Evolutionary conservation across 2,113 vertebrate species (phyloP).

Genomic region (Colossoma macropomum): DNA sequence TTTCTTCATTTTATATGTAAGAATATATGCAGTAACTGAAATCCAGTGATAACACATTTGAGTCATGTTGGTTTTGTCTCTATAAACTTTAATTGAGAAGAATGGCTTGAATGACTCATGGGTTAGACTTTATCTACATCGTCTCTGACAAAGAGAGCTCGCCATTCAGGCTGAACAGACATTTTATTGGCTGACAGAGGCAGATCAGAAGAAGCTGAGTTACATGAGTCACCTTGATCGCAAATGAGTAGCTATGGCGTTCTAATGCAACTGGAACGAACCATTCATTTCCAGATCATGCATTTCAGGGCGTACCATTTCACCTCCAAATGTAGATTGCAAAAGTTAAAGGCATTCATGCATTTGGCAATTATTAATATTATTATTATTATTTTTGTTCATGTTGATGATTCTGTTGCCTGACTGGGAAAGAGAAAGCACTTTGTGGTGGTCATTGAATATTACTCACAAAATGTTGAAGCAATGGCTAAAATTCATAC

Average conservation of each 20-base stretch:
- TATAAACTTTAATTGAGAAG: slow-evolving; percentile 87
- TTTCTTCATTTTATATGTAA: background rate
- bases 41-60: background rate
- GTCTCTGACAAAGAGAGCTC: slow-evolving; percentile 62
- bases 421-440: slow-evolving; percentile 73
- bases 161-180: slow-evolving; percentile 35
- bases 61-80: slow-evolving; percentile 56
- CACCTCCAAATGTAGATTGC: slow-evolving; percentile 72
- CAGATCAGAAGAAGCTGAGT: slow-evolving; percentile 69
- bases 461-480: slow-evolving; percentile 70
- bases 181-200: slow-evolving; percentile 57
- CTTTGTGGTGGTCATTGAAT: slow-evolving; percentile 75
- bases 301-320: slow-evolving; percentile 77
- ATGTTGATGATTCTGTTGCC: slow-evolving; percentile 64
- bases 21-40: background rate
- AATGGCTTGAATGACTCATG: slow-evolving; percentile 68
- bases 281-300: slow-evolving; percentile 80
- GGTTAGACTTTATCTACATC: slow-evolving; percentile 72
- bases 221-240: slow-evolving; percentile 57
- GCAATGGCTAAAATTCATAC: slow-evolving; percentile 63
- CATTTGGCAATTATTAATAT: slow-evolving; percentile 85
- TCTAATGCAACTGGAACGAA: slow-evolving; percentile 55
- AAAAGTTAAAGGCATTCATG: slow-evolving; percentile 90
- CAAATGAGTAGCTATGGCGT: slow-evolving; percentile 70
- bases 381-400: slow-evolving; percentile 24